These are phyloP conservation scores for Microctenopoma lineatum DNA, from an alignment of 2,797 vertebrate genomes.

Conservation along the genomic window DNA sequence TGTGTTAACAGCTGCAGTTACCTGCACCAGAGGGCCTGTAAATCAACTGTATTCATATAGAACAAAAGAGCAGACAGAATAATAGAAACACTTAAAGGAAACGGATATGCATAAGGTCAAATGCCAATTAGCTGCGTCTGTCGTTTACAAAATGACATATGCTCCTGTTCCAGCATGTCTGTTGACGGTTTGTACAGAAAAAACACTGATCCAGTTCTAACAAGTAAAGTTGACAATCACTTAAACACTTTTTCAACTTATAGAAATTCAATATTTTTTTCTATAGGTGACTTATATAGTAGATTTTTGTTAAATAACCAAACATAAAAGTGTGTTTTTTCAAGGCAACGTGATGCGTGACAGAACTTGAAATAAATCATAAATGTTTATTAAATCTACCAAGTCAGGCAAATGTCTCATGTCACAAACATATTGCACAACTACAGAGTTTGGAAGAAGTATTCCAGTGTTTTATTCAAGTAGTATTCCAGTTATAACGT, in stretches of 20 bases:
- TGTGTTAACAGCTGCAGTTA: not conserved
- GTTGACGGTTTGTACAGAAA: no score
- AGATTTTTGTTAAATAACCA: no score
- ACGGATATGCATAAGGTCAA: not conserved
- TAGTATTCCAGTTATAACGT: not conserved
- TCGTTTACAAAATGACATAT: not conserved
- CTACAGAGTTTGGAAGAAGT: not conserved
- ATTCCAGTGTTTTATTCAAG: not conserved
- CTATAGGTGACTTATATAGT: no score
- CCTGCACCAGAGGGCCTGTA: not conserved
- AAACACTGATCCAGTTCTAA: not conserved
- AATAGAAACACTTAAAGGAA: not conserved
- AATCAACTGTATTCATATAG: conserved; percentile 1
- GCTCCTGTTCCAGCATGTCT: not conserved
- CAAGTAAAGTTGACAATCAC: not conserved
- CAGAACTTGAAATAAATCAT: no score
- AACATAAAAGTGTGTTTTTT: no score
- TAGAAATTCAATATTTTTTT: no score
- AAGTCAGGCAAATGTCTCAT: not conserved
- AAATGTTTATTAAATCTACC: not conserved
- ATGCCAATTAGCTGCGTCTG: not conserved
- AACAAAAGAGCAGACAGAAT: not conserved
- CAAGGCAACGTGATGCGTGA: not conserved
- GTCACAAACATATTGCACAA: not conserved
- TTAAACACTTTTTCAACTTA: no score